phyloP scores from a whole-genome alignment of 2,888 invertebrate genomes.

The Sminthurides aquaticus region DNA sequence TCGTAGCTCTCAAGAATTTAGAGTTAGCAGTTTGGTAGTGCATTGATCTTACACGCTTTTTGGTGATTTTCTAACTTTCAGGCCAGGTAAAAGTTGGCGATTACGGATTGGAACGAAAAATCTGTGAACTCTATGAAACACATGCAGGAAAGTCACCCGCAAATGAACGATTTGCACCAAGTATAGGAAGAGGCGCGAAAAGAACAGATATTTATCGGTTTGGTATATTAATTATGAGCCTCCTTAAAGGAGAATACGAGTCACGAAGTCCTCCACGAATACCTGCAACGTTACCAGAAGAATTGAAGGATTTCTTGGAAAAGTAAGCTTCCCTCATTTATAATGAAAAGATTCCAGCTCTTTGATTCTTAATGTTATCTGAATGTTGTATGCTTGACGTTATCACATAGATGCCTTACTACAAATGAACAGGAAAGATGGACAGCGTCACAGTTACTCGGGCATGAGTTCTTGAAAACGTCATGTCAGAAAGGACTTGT shows the following conservation, averaged over 20 bases:
- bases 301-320: constrained; percentile 64
- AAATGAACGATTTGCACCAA: constrained; percentile 48
- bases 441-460: constrained; percentile 66
- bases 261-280: constrained; percentile 54
- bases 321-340: constrained; percentile 51
- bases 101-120: constrained; percentile 62
- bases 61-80: constrained; percentile 40
- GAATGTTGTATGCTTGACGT: neutral
- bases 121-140: constrained; percentile 53
- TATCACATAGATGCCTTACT: constrained; percentile 56
- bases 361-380: neutral
- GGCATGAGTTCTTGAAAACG: constrained; percentile 64
- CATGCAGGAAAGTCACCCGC: constrained; percentile 13
- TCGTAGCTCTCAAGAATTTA: too few species aligned
- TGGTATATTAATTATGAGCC: constrained; percentile 61
- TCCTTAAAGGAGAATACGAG: constrained; percentile 54
- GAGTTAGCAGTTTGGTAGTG: too few species aligned
- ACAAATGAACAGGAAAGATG: constrained; percentile 64
- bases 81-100: constrained; percentile 58
- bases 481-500: constrained; percentile 44
- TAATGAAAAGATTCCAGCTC: neutral
- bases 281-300: constrained; percentile 54
- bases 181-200: constrained; percentile 53
- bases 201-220: constrained; percentile 67
- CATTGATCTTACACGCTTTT: constrained; percentile 15